phyloP scores from a whole-genome alignment of 1,140 invertebrate genomes.

The Nephotettix cincticeps region DNA sequence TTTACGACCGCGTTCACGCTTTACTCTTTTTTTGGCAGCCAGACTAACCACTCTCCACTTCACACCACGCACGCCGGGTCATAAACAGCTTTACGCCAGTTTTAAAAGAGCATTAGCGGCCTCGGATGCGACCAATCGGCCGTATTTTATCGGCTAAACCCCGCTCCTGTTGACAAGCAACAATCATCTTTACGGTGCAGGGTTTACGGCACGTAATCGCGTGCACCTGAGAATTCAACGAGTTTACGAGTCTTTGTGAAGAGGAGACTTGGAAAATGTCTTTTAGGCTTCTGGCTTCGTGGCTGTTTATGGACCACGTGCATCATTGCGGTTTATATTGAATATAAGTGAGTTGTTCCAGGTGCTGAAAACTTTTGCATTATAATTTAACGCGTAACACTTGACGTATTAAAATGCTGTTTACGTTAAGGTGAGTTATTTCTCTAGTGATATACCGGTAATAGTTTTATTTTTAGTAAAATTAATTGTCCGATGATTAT shows the following conservation, averaged over 20 bases:
- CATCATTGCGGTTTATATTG: too few relatives aligned
- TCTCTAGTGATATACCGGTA: too few relatives aligned
- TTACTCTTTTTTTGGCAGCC: background rate
- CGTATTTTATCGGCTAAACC: background rate
- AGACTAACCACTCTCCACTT: background rate
- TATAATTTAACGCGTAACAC: too few relatives aligned
- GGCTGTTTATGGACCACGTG: too few relatives aligned
- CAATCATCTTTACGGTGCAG: background rate
- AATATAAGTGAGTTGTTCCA: too few relatives aligned
- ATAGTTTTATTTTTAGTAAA: too few relatives aligned
- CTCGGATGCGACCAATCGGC: background rate
- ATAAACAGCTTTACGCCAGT: background rate
- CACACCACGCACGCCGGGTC: background rate
- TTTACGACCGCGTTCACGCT: background rate
- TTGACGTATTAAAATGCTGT: too few relatives aligned
- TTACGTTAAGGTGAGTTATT: too few relatives aligned
- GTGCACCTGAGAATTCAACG: background rate
- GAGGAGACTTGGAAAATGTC: too few relatives aligned
- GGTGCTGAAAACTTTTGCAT: too few relatives aligned
- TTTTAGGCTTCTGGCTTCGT: too few relatives aligned
- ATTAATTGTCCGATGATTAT: too few relatives aligned
- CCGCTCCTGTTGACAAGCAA: conserved; percentile 5
- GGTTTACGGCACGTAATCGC: background rate
- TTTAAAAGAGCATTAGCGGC: background rate
- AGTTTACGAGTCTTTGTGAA: background rate